These are phyloP conservation scores for Cygnus buccinator DNA, from an alignment of 2,113 vertebrate genomes.

Conservation along the genomic window DNA sequence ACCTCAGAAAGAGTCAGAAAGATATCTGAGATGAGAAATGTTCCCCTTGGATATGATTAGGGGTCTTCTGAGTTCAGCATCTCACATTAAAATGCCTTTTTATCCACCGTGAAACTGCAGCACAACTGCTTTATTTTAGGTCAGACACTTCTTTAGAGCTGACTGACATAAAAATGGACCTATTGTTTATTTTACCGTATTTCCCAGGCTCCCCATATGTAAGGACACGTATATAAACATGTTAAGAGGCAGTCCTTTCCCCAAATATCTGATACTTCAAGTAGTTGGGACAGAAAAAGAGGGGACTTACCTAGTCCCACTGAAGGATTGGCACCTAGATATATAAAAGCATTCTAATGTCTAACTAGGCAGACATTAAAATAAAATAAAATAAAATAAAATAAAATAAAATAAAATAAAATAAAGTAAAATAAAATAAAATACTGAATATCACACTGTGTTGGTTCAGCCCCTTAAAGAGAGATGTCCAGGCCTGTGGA, in stretches of 20 bases:
- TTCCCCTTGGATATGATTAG: not conserved
- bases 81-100: not conserved
- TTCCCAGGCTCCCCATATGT: not conserved
- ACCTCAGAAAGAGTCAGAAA: not conserved
- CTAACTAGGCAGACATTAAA: not conserved
- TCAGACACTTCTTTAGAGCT: not conserved
- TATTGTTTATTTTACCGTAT: not conserved
- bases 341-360: not conserved
- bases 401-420: no score
- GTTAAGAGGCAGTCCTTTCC: not conserved
- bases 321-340: not conserved
- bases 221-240: not conserved
- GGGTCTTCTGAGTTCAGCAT: not conserved
- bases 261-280: not conserved
- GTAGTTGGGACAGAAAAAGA: not conserved
- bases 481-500: not conserved
- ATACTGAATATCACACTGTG: not conserved
- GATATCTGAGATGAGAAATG: not conserved
- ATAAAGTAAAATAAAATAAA: no score
- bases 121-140: not conserved
- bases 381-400: not conserved
- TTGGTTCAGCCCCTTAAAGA: not conserved
- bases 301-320: no score
- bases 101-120: not conserved
- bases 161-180: not conserved